phyloP scores from a whole-genome alignment of 2,113 vertebrate species.

The Hirundichthys speculiger region DNA sequence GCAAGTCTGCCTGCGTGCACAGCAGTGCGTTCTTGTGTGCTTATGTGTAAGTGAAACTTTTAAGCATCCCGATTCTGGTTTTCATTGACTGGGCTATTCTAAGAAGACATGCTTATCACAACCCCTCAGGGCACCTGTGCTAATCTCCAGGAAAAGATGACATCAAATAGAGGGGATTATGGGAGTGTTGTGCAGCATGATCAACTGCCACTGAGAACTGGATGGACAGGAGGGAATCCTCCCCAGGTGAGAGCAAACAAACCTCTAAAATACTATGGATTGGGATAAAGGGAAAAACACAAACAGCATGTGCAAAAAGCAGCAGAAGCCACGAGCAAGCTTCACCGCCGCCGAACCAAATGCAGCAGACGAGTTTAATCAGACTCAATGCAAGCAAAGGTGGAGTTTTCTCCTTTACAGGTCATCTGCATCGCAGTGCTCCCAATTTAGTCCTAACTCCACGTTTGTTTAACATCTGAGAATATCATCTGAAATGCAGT shows the following conservation, averaged over 20 bases:
- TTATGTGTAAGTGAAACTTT: slow-evolving; percentile 52
- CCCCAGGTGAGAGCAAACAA: slow-evolving; percentile 38
- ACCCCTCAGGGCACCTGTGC: slow-evolving; percentile 49
- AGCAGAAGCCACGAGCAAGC: slow-evolving; percentile 30
- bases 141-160: slow-evolving; percentile 72
- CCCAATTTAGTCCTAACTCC: no score
- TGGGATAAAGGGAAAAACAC: slow-evolving; percentile 9
- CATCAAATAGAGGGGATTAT: slow-evolving; percentile 76
- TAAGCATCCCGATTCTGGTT: slow-evolving; percentile 53
- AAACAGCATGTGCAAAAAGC: slow-evolving; percentile 50
- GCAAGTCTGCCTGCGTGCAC: neutral
- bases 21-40: neutral
- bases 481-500: no score
- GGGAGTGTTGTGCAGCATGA: slow-evolving; percentile 64
- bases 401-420: slow-evolving; percentile 38
- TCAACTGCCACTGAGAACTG: slow-evolving; percentile 57
- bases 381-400: slow-evolving; percentile 27
- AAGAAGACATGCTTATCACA: slow-evolving; percentile 57
- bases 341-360: slow-evolving; percentile 20
- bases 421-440: slow-evolving; percentile 5
- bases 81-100: slow-evolving; percentile 62
- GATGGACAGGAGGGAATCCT: slow-evolving; percentile 40
- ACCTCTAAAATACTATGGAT: slow-evolving; percentile 20
- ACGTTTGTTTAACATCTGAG: slow-evolving; percentile 38
- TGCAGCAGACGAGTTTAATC: slow-evolving; percentile 53